Evolutionary conservation across 2,888 invertebrate species (phyloP).

Genomic region (Pachymerium ferrugineum): DNA sequence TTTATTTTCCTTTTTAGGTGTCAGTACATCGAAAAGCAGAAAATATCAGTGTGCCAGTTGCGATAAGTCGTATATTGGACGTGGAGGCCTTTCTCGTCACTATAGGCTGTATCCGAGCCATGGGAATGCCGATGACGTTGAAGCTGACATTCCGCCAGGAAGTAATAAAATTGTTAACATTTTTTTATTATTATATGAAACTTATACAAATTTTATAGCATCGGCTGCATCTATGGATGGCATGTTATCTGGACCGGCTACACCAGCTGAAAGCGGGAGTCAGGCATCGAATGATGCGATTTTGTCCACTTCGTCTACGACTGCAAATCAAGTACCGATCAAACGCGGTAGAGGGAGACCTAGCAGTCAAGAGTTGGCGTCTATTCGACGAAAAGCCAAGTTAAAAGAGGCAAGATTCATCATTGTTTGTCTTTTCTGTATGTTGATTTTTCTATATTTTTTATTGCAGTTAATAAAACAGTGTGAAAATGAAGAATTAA

Average conservation of each 20-base stretch:
- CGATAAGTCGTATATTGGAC: conserved; percentile 59
- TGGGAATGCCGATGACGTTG: conserved; percentile 48
- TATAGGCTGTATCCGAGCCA: conserved; percentile 59
- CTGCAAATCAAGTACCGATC: not conserved
- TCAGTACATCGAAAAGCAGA: not conserved
- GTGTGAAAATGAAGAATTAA: conserved; percentile 47
- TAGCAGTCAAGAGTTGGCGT: not conserved
- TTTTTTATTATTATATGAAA: conserved; percentile 26
- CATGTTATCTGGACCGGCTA: conserved; percentile 2
- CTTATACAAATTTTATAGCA: conserved; percentile 35
- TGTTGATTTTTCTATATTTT: not conserved
- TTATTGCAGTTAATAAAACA: conserved; percentile 39
- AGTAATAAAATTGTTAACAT: conserved; percentile 16
- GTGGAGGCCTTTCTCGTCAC: conserved; percentile 57
- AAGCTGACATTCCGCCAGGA: conserved; percentile 33
- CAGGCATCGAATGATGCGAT: conserved; percentile 29
- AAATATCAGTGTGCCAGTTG: conserved; percentile 55
- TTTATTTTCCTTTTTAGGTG: not conserved
- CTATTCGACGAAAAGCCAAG: conserved; percentile 39
- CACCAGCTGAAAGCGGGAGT: not conserved
- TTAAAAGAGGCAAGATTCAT: conserved; percentile 39
- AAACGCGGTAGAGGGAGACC: conserved; percentile 10
- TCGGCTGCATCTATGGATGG: conserved; percentile 42
- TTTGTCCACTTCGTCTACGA: not conserved
- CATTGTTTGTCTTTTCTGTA: not conserved